phyloP scores from a whole-genome alignment of 1,140 invertebrate genomes.

The Bombus balteatus region DNA sequence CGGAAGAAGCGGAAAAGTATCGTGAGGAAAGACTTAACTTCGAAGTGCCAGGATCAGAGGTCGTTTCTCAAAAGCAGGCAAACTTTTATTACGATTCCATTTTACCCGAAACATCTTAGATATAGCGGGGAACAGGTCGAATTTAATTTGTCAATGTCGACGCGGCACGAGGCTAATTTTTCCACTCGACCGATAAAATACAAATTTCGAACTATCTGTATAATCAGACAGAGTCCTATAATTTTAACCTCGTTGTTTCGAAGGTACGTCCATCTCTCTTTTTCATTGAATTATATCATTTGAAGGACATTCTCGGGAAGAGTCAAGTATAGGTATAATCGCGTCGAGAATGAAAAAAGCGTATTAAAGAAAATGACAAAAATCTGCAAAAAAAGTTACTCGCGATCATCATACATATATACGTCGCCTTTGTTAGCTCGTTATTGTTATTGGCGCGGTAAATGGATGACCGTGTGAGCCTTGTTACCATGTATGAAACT shows the following conservation, averaged over 20 bases:
- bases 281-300: not conserved
- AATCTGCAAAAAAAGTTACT: not conserved
- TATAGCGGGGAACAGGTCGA: not conserved
- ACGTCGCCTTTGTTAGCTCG: constrained; percentile 22
- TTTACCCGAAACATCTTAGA: not conserved
- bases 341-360: not conserved
- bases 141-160: constrained; percentile 14
- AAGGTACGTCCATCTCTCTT: constrained; percentile 13
- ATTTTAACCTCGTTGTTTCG: not conserved
- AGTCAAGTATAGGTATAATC: not conserved
- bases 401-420: not conserved
- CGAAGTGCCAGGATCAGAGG: not conserved
- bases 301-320: not conserved
- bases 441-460: constrained; percentile 33
- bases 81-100: constrained; percentile 19
- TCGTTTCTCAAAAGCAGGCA: not conserved
- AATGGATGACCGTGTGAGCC: not conserved
- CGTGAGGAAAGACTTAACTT: not conserved
- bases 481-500: constrained; percentile 18
- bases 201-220: not conserved
- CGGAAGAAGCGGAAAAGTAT: not conserved
- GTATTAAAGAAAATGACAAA: not conserved
- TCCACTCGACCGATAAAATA: not conserved
- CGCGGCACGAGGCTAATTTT: constrained; percentile 15
- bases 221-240: not conserved